phyloP scores from a whole-genome alignment of 2,113 vertebrate species.

The Prinia subflava region DNA sequence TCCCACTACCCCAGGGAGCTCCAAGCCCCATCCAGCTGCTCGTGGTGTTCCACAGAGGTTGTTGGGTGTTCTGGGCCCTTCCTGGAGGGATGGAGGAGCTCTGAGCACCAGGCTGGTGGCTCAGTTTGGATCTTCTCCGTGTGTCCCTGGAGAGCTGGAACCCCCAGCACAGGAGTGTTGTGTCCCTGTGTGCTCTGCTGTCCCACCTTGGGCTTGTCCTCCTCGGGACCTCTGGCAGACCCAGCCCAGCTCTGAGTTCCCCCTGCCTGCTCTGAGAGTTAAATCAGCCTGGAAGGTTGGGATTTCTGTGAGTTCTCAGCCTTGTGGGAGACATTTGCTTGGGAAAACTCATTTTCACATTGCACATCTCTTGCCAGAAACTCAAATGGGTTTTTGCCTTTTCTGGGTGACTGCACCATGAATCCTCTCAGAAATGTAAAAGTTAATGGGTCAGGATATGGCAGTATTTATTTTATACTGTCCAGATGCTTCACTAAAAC shows the following conservation, averaged over 20 bases:
- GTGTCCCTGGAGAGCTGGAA: neutral
- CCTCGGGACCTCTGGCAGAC: fast-evolving
- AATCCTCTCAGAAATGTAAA: neutral
- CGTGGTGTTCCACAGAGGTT: fast-evolving
- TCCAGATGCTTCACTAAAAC: neutral
- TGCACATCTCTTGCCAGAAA: neutral
- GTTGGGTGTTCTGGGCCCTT: fast-evolving
- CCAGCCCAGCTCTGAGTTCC: neutral
- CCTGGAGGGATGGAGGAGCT: fast-evolving
- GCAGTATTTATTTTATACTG: neutral
- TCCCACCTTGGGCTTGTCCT: fast-evolving
- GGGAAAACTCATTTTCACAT: neutral
- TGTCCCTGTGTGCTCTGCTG: neutral
- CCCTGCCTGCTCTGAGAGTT: neutral
- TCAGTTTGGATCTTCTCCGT: neutral
- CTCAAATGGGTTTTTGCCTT: neutral
- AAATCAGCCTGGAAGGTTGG: neutral
- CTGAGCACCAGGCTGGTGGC: neutral
- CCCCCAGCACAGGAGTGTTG: fast-evolving
- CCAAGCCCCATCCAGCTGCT: neutral
- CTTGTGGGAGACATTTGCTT: neutral
- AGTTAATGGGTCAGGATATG: neutral
- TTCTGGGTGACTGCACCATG: neutral
- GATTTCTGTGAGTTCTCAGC: neutral
- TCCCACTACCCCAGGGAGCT: neutral